Conservation (phyloP, 2,797 vertebrate genomes). For the Neosilurus mollespiculum region DNA sequence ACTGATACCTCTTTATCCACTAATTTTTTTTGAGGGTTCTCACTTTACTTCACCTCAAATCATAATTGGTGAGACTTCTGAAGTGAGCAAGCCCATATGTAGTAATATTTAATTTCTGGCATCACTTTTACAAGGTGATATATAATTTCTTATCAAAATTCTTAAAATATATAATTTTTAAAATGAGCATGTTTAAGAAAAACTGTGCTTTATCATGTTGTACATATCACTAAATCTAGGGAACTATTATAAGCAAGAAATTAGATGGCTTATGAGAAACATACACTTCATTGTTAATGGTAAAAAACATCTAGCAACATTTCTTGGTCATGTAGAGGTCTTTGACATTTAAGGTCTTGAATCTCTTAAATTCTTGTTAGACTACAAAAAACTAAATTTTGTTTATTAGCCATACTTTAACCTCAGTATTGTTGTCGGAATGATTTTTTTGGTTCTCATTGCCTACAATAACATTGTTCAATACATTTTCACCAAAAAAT, state of each 20-base stretch:
- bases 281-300: not conserved
- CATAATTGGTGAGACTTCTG: not conserved
- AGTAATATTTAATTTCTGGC: not conserved
- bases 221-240: not conserved
- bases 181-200: not conserved
- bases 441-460: too few species aligned
- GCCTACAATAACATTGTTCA: too few species aligned
- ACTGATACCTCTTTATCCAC: slow-evolving; percentile 46
- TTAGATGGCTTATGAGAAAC: not conserved
- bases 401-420: too few species aligned
- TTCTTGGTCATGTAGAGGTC: too few species aligned
- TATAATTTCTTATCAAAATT: slow-evolving; percentile 1
- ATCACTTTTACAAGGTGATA: not conserved
- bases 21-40: not conserved
- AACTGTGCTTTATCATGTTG: not conserved
- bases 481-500: too few species aligned
- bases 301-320: not conserved
- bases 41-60: slow-evolving; percentile 11
- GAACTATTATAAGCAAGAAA: not conserved
- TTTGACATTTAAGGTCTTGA: too few species aligned
- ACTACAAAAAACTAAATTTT: too few species aligned
- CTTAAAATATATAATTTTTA: not conserved
- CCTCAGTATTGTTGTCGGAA: too few species aligned
- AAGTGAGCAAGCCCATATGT: not conserved
- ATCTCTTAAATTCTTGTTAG: too few species aligned